Base-by-base conservation (phyloP, 2,888 invertebrate genomes). In the Drosophila imparisetae region DNA sequence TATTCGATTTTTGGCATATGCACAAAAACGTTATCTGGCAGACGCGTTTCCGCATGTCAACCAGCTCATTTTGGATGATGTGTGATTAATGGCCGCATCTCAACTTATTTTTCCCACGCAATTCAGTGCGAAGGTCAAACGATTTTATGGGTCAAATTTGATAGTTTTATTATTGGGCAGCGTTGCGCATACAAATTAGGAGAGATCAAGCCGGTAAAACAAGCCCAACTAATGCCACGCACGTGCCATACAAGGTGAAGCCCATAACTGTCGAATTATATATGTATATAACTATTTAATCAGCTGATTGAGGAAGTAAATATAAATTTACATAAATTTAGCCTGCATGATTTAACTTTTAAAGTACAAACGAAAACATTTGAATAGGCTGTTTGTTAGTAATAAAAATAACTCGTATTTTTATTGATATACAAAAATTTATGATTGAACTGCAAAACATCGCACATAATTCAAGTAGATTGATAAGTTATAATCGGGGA, bases 71-170 rank as follows among this genome's bases (percentile, higher is more conserved):
- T 62, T 32, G 13, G 30, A 5, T 58, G n/a, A 58, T 30, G 66
- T 40, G 32, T 30, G 62, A 58, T 74, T 74, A 63, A 73, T 74
- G 58, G 42, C n/a, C 53, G 30, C 73, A 63, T 68, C 63, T 48
- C 36, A 7, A 42, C 24, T 18, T 30, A 21, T 10, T 13, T 62
- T 77, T 78, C 76, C 78, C 78, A 77, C 78, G 78, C 78, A 70
- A 48, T 13, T 30, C 40, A 52, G 7, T 48, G 50, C 15, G 59
- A 64, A 57, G 74, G 70, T 36, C 48, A 27, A 5, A 0, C 1
- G 1, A 11, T 29, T 42, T 70, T 11, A 63, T 74, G 40, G 74
- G 70, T 70, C 75, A 75, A 53, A 29, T 48, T n/a, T 0, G 2
- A 21, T 45, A 18, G 29, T 15, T 48, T 24, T 40, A 1, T 50